Base-by-base conservation (phyloP, 64 coral and sea anemone species). In the Actinia tenebrosa region DNA sequence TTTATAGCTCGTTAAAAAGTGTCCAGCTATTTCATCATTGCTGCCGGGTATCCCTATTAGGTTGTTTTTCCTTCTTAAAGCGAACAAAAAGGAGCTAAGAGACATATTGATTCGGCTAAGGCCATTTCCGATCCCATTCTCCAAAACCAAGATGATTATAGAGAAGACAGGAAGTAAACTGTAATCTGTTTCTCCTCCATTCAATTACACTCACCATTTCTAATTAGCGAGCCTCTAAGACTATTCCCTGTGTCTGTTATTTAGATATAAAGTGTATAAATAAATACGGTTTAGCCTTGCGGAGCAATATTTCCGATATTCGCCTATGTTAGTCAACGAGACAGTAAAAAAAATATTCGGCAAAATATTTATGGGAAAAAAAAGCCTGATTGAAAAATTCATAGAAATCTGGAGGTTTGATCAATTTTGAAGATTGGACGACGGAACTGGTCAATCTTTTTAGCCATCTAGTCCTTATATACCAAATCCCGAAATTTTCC, bases 131-230 rank as follows among this genome's bases (percentile, higher is more conserved):
- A 81, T 91, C 69, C 30, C 25, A 85, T 95, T 91, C 72, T 95
- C 59, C 80, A 81, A 80, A 90, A 77, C 78, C 84, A 84, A 89
- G 84, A 84, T 77, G 91, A 91, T 95, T 95, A 95, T 91, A 88
- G 87, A 95, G 90, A 95, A 14, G 81, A 91, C 93, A 95, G 93
- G 93, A 95, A 91, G 93, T 91, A 86, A 83, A 66, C 27, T 88
- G 89, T 95, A 95, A 95, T 95, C 86, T 95, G 86, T 89, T 95
- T 95, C 86, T 95, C 86, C 88, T 95, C 93, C 85, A 25, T 71
- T 84, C 88, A 95, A 91, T 91, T 91, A 89, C 86, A 91, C 86
- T 95, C 89, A 53, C 45, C 30, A 54, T 30, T 83, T 95, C 89
- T 95, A 95, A 95, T 95, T 95, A 91, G 79, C 58, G 87, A 88